phyloP scores from a whole-genome alignment of 1,140 invertebrate genomes.

The Cyclina sinensis region DNA sequence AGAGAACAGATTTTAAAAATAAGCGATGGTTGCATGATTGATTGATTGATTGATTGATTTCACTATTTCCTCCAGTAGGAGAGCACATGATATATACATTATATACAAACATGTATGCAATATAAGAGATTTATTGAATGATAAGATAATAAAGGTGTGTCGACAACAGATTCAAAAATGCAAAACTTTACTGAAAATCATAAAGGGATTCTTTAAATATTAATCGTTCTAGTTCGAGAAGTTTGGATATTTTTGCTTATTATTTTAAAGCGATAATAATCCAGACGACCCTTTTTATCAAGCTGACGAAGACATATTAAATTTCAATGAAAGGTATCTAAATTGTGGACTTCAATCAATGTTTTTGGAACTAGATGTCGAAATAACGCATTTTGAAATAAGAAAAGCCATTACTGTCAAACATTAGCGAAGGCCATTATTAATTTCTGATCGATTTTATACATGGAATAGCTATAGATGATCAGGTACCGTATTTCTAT shows the following conservation, averaged over 20 bases:
- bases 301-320: slow-evolving; percentile 31
- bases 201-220: background rate
- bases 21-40: slow-evolving; percentile 38
- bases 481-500: background rate
- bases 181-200: slow-evolving; percentile 5
- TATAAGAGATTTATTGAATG: background rate
- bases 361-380: slow-evolving; percentile 29
- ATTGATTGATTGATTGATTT: too few species aligned
- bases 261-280: slow-evolving; percentile 46
- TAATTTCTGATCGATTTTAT: slow-evolving; percentile 22
- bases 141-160: background rate
- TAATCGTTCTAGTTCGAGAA: background rate
- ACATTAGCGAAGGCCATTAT: background rate
- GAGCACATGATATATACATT: background rate
- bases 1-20: too few species aligned
- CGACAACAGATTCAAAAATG: slow-evolving; percentile 8
- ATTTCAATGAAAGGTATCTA: slow-evolving; percentile 10
- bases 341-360: background rate
- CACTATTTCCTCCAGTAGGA: too few species aligned
- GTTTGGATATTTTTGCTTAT: background rate
- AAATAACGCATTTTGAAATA: background rate
- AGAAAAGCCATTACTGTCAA: background rate
- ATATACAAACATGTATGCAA: slow-evolving; percentile 23
- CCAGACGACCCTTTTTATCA: slow-evolving; percentile 7
- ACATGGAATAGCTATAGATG: slow-evolving; percentile 9